A percentile compares a stretch with the other conserved stretches of the same genome.
Evolutionary conservation across 2,797 vertebrate genomes (phyloP).

Genomic region (Pipistrellus kuhlii): DNA sequence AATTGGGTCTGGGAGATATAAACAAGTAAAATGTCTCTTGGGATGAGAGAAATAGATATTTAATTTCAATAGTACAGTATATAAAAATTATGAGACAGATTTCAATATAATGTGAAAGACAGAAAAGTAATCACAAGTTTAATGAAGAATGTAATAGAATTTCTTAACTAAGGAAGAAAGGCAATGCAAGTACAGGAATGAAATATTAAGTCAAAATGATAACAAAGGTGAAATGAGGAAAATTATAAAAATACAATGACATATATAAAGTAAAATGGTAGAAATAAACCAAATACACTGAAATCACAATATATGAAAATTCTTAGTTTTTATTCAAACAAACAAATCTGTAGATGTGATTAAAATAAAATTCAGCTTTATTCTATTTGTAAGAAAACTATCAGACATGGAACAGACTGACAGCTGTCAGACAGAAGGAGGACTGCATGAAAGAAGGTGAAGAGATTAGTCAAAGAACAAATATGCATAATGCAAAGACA

Average conservation of each 20-base stretch:
- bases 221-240: constrained; percentile 3
- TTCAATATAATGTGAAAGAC: background rate
- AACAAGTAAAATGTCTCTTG: background rate
- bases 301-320: constrained; percentile 6
- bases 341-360: background rate
- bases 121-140: background rate
- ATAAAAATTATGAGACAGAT: background rate
- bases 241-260: background rate
- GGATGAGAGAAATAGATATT: background rate
- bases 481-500: background rate
- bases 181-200: background rate
- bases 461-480: background rate
- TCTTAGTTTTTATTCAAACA: constrained; percentile 17
- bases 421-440: background rate
- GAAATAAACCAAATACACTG: background rate
- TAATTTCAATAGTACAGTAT: background rate
- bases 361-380: constrained; percentile 13
- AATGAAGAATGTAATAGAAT: background rate
- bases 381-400: background rate
- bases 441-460: background rate
- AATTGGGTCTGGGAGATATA: background rate
- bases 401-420: background rate
- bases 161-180: constrained; percentile 16
- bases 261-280: background rate
- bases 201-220: constrained; percentile 12